phyloP scores from a whole-genome alignment of 2,888 invertebrate genomes.

The Tethea ocularis region DNA sequence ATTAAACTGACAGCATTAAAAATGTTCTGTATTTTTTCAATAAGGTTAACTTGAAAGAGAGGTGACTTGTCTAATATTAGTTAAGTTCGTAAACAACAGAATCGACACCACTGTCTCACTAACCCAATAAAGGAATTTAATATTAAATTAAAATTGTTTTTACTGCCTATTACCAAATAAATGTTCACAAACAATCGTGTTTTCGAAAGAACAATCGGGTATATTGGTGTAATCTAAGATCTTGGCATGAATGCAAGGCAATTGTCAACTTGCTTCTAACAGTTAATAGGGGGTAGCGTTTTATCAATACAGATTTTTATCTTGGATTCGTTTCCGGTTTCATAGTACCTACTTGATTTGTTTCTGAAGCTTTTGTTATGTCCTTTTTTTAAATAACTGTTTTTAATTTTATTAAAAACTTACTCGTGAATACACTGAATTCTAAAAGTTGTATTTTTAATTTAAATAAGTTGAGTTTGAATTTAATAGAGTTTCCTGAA shows the following conservation, averaged over 20 bases:
- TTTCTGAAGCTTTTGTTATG: background rate
- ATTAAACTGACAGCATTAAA: too few species aligned
- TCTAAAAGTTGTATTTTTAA: too few species aligned
- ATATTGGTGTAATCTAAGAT: background rate
- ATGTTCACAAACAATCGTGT: background rate
- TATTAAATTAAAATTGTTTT: background rate
- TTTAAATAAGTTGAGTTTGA: too few species aligned
- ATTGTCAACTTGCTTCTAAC: background rate
- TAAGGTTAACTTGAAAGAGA: too few species aligned
- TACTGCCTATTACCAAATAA: background rate
- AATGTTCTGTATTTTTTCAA: too few species aligned
- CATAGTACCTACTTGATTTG: background rate
- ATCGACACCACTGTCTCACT: background rate
- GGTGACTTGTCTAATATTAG: too few species aligned
- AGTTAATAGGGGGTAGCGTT: conserved; percentile 2
- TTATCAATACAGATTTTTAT: conserved; percentile 2
- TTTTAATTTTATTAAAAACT: too few species aligned
- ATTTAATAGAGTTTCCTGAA: too few species aligned
- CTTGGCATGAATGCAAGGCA: conserved; percentile 2
- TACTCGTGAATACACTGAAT: too few species aligned
- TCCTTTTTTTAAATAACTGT: too few species aligned
- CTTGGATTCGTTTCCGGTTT: background rate
- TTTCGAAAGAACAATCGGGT: background rate
- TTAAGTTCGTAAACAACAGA: too few species aligned
- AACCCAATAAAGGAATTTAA: background rate